Base-by-base conservation (phyloP, 2,113 vertebrate genomes). In the Atherinomorus stipes region DNA sequence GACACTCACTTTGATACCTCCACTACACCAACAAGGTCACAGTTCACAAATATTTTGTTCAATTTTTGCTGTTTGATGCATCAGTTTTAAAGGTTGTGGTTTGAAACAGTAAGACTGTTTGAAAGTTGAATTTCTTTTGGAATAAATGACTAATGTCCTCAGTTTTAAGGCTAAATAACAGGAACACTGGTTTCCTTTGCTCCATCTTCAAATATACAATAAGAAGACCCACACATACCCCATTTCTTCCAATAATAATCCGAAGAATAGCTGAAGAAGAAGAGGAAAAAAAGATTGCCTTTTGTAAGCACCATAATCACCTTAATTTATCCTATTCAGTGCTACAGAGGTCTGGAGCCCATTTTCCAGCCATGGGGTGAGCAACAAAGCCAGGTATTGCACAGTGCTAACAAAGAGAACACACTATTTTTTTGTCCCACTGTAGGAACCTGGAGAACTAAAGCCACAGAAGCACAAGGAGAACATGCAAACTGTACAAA, bases 11-110 rank as follows among this genome's bases (percentile, higher is more conserved):
- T 52, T 23, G 49, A 72, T 37, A 37, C 0, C 26, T 40, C n/a
- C 63, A 42, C 47, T 64, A 40, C 51, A 75, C 28, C 26, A 64
- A 28, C 40, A 64, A 15, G 40, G 40, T 73, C 23, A 63, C 40
- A 64, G 13, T 40, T 64, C 52, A 45, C 25, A 56, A 45, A 67
- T 54, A n/a, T 57, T 21, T 57, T 51, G 13, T 42, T 38, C 37
- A 45, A 13, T n/a, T 5, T 38, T 4, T 60, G 16, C 26, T 21
- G 31, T 25, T 49, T 49, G 21, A 38, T 26, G 9, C 22, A 52
- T 31, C 13, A n/a, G 38, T 37, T 40, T 42, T 22, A n/a, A 51
- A 34, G 15, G 10, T 28, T 8, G 52, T 54, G n/a, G n/a, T n/a
- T n/a, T 51, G 12, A 8, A 53, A 15, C 3, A 21, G 15, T 11